These are phyloP conservation scores for Rhizomys pruinosus DNA, from an alignment of 2,113 vertebrate species.

Conservation along the genomic window DNA sequence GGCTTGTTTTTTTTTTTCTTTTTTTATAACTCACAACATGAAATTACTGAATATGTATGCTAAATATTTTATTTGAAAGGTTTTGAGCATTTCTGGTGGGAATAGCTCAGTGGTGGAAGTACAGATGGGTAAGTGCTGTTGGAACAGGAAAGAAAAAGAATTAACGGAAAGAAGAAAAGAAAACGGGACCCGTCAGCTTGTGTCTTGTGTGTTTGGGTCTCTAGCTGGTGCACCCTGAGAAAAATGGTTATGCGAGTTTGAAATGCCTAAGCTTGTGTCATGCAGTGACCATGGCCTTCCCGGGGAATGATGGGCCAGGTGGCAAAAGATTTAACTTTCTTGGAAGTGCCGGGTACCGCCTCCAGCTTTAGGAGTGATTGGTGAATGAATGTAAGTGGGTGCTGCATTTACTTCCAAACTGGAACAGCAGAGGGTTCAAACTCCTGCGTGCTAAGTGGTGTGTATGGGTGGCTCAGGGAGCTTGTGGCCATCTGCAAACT, in stretches of 20 bases:
- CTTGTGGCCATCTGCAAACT: neutral
- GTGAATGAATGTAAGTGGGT: neutral
- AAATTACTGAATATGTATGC: slow-evolving; percentile 71
- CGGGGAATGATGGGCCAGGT: neutral
- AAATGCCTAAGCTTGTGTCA: slow-evolving; percentile 47
- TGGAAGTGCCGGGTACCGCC: neutral
- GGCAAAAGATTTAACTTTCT: neutral
- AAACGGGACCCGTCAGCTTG: slow-evolving; percentile 28
- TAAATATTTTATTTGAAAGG: slow-evolving; percentile 83
- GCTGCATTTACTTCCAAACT: neutral
- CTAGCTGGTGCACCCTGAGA: neutral
- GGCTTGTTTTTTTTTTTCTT: no score
- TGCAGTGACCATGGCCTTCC: neutral
- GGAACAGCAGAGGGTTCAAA: neutral
- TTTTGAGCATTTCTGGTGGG: slow-evolving; percentile 74
- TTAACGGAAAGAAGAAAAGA: neutral
- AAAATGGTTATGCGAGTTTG: slow-evolving; percentile 16
- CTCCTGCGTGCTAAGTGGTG: no score
- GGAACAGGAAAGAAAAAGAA: slow-evolving; percentile 19
- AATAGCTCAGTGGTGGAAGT: slow-evolving; percentile 61
- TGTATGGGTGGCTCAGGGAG: neutral
- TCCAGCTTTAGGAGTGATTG: neutral
- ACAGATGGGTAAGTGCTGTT: slow-evolving; percentile 60
- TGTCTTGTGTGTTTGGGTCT: neutral
- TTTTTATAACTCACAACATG: slow-evolving; percentile 76